phyloP scores from a whole-genome alignment of 2,113 vertebrate species.

The Gymnogyps californianus region DNA sequence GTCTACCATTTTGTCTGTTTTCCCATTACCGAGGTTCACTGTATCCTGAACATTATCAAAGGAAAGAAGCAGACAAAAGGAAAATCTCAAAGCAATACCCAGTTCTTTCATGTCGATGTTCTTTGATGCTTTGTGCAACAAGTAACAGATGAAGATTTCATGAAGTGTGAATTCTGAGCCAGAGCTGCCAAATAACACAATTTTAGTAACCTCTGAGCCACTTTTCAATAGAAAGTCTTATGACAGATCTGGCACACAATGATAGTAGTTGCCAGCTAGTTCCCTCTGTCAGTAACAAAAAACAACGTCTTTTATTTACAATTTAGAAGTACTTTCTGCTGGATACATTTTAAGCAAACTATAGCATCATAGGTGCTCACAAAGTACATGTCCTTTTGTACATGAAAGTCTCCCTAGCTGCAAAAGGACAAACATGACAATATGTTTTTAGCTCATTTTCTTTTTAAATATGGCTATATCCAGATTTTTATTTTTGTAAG shows the following conservation, averaged over 20 bases:
- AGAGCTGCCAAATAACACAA: neutral
- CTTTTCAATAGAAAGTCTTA: neutral
- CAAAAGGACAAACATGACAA: neutral
- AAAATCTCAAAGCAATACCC: neutral
- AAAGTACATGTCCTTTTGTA: neutral
- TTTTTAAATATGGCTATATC: neutral
- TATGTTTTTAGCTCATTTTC: neutral
- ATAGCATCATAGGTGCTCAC: neutral
- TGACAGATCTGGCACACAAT: neutral
- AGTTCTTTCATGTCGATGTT: neutral
- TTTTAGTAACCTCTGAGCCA: neutral
- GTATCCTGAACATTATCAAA: neutral
- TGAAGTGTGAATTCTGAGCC: neutral
- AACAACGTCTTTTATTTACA: fast-evolving
- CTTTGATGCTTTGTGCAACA: neutral
- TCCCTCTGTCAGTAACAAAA: neutral
- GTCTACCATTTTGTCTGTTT: neutral
- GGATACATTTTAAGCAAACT: neutral
- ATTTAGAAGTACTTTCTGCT: neutral
- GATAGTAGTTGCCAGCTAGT: neutral
- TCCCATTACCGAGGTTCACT: neutral
- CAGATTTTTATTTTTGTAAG: neutral
- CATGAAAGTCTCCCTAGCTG: neutral
- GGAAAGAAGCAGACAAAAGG: neutral
- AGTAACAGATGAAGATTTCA: neutral